A percentile compares a stretch with the other conserved stretches of the same genome.
These are phyloP conservation scores for Mongoloraphidia duomilia DNA, from an alignment of 2,888 invertebrate genomes.

Conservation along the genomic window DNA sequence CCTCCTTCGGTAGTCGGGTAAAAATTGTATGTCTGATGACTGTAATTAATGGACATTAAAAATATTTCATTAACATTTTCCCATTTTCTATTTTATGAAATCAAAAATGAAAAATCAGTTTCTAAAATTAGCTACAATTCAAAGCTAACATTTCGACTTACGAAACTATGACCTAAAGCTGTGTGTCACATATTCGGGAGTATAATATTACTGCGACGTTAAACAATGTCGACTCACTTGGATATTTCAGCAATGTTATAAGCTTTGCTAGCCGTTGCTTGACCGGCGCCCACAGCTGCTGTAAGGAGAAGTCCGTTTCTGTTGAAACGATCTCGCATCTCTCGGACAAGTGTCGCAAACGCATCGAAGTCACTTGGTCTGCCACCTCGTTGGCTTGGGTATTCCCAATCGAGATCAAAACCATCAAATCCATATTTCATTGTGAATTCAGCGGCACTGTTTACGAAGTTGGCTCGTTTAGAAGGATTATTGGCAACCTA, in stretches of 20 bases:
- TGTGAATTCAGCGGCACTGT: slow-evolving; percentile 38
- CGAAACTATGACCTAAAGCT: too few relatives aligned
- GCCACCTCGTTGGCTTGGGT: slow-evolving; percentile 43
- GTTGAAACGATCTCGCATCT: slow-evolving; percentile 39
- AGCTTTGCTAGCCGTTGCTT: slow-evolving; percentile 33
- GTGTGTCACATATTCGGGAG: too few relatives aligned
- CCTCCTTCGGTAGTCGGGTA: too few relatives aligned
- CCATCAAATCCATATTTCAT: slow-evolving; percentile 48
- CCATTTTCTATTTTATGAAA: too few relatives aligned
- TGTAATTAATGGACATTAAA: too few relatives aligned
- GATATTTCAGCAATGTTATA: slow-evolving; percentile 44
- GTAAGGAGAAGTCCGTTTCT: slow-evolving; percentile 36
- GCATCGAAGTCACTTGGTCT: slow-evolving; percentile 33
- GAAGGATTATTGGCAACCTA: slow-evolving; percentile 31
- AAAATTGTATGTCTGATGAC: too few relatives aligned
- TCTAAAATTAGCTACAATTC: too few relatives aligned
- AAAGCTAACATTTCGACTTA: too few relatives aligned
- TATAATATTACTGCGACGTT: too few relatives aligned
- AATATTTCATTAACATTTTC: too few relatives aligned
- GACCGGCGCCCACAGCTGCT: slow-evolving; percentile 44
- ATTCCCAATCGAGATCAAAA: slow-evolving; percentile 61
- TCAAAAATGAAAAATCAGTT: too few relatives aligned
- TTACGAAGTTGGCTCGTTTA: slow-evolving; percentile 37
- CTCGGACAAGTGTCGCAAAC: slow-evolving; percentile 37
- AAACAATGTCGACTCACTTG: slow-evolving; percentile 25